phyloP scores from a whole-genome alignment of 2,113 vertebrate genomes.

The Falcunculus frontatus region DNA sequence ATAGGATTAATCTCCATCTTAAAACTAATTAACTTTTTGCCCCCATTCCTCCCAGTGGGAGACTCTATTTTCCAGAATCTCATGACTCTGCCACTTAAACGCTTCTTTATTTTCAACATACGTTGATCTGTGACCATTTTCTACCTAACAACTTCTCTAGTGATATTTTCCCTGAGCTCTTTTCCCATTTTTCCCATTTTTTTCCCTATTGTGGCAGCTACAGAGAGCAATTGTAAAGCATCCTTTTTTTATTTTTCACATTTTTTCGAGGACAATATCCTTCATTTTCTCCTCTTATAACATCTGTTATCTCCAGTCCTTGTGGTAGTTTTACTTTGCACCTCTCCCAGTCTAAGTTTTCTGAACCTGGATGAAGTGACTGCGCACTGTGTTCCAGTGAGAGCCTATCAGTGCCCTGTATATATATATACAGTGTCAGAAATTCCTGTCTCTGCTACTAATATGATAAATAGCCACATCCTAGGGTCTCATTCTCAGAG shows the following conservation, averaged over 20 bases:
- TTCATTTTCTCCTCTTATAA: neutral
- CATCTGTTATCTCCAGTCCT: neutral
- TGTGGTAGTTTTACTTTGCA: neutral
- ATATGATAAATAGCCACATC: neutral
- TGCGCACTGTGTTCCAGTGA: neutral
- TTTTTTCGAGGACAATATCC: neutral
- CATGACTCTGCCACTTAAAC: neutral
- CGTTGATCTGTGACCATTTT: neutral
- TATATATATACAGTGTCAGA: neutral
- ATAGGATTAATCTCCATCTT: constrained; percentile 25
- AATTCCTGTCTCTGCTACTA: neutral
- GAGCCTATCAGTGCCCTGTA: neutral
- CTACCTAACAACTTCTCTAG: neutral
- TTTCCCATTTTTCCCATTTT: neutral
- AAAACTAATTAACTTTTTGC: constrained; percentile 58
- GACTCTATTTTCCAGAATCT: neutral
- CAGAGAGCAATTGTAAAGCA: neutral
- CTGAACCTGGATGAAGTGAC: neutral
- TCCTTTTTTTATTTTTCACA: neutral
- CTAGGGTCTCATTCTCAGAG: neutral
- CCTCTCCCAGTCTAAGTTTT: neutral
- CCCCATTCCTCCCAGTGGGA: neutral
- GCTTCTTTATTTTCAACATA: neutral
- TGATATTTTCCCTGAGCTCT: neutral
- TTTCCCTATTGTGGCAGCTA: neutral